Conservation (phyloP, 2,797 vertebrate species). For the Oceanodroma leucorhoa region DNA sequence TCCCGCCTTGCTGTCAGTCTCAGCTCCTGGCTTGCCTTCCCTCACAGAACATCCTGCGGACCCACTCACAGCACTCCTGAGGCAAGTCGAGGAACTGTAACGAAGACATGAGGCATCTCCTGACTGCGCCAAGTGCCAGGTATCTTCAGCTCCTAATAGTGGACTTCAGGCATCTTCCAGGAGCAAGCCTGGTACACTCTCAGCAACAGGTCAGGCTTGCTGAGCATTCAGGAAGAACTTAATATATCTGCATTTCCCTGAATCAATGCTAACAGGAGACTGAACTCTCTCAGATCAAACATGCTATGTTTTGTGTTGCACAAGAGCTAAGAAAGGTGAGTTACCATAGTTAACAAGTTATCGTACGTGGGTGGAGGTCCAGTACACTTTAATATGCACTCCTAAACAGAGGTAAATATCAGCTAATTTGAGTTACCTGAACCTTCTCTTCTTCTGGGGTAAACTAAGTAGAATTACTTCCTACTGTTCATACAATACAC, state of each 20-base stretch:
- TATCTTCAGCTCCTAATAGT: background rate
- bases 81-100: background rate
- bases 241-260: background rate
- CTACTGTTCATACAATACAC: background rate
- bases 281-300: background rate
- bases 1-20: background rate
- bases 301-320: too few relatives aligned
- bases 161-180: background rate
- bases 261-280: background rate
- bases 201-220: background rate
- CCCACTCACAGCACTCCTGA: background rate
- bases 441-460: background rate
- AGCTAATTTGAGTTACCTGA: background rate
- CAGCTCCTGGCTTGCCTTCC: too few relatives aligned
- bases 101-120: background rate
- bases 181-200: background rate
- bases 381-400: background rate
- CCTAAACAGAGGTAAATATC: background rate
- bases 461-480: background rate
- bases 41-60: fast-evolving
- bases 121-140: background rate
- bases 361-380: background rate
- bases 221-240: background rate
- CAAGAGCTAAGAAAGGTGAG: background rate
- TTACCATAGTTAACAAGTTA: background rate